These are phyloP conservation scores for Aradophagus sp. DNA, from an alignment of 1,140 invertebrate species.

Conservation along the genomic window DNA sequence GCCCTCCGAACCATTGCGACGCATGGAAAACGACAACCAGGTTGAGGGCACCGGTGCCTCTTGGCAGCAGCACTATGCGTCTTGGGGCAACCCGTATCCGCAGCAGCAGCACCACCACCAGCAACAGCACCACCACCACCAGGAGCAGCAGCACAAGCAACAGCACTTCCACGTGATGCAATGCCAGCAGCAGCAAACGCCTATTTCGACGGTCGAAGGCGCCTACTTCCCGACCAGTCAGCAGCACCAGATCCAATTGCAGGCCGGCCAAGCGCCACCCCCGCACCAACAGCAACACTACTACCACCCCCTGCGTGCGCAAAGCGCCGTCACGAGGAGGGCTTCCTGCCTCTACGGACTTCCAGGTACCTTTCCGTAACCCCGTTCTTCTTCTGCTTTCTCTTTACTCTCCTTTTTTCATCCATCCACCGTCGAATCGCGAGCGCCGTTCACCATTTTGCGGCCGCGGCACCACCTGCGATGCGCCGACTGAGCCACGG, in stretches of 20 bases:
- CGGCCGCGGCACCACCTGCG: too few species aligned
- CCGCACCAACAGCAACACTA: constrained; percentile 65
- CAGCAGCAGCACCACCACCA: too few species aligned
- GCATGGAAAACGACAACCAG: too few species aligned
- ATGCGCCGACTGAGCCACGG: too few species aligned
- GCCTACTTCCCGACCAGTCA: constrained; percentile 59
- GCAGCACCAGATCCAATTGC: constrained; percentile 65
- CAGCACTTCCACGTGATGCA: too few species aligned
- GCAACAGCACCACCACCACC: too few species aligned
- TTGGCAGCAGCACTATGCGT: too few species aligned
- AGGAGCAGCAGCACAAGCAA: too few species aligned
- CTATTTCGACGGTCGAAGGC: constrained; percentile 28
- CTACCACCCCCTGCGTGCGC: constrained; percentile 60
- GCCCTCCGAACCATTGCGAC: too few species aligned
- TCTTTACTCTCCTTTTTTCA: too few species aligned
- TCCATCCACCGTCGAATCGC: constrained; percentile 1
- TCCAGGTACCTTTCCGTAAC: constrained; percentile 56
- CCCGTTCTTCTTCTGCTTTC: neutral
- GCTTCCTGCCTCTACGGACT: constrained; percentile 55
- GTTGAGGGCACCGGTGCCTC: too few species aligned
- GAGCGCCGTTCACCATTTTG: neutral
- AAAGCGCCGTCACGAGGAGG: constrained; percentile 51
- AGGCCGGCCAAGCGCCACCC: constrained; percentile 62
- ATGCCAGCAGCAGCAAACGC: constrained; percentile 31
- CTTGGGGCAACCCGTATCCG: too few species aligned